These are phyloP conservation scores for Rhynchonycteris naso DNA, from an alignment of 2,797 vertebrate genomes.

Conservation along the genomic window DNA sequence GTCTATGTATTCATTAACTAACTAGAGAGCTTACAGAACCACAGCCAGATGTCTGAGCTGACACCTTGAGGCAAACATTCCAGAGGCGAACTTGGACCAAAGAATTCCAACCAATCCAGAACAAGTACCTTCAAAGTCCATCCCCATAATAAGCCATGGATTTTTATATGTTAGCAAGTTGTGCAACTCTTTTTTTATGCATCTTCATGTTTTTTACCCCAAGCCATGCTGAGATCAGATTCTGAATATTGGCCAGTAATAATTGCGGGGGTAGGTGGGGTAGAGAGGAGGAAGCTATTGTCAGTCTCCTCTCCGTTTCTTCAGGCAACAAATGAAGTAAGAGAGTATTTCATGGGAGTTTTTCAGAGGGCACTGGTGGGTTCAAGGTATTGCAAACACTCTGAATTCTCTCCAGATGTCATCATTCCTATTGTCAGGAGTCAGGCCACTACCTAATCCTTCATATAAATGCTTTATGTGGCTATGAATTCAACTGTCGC, in stretches of 20 bases:
- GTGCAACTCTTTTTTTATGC: not conserved
- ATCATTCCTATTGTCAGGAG: not conserved
- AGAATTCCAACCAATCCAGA: not conserved
- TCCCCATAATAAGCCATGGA: not conserved
- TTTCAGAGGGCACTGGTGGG: not conserved
- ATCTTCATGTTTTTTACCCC: not conserved
- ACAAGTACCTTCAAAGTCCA: not conserved
- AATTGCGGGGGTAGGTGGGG: not conserved
- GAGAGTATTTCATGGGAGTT: not conserved
- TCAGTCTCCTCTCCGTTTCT: not conserved
- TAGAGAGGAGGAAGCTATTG: not conserved
- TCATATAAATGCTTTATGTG: not conserved
- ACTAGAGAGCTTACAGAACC: not conserved
- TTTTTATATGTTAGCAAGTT: not conserved
- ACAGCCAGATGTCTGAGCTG: not conserved
- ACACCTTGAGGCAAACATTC: not conserved
- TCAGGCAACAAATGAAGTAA: not conserved
- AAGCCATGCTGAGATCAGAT: not conserved
- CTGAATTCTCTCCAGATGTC: not conserved
- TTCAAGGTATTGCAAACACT: not conserved
- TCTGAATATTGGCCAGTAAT: not conserved
- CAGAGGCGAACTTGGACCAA: not conserved
- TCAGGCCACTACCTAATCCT: not conserved
- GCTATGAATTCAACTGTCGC: not conserved
- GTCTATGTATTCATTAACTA: not conserved